These are phyloP conservation scores for Tamandua tetradactyla DNA, from an alignment of 2,797 vertebrate species.

Conservation along the genomic window DNA sequence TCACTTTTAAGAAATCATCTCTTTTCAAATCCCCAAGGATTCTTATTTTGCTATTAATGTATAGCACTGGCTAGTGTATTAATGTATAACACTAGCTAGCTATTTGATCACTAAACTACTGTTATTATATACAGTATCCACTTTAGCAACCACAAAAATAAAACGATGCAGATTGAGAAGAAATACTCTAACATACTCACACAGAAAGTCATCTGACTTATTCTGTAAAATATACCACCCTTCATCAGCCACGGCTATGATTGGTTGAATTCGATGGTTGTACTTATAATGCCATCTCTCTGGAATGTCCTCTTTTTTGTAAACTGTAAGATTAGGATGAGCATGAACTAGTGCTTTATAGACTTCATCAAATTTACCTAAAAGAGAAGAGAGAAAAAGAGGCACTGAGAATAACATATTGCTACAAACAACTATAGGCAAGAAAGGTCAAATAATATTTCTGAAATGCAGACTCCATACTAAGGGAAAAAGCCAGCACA, in stretches of 20 bases:
- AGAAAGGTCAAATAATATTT: not conserved
- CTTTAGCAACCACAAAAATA: not conserved
- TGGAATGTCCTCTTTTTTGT: conserved; percentile 92
- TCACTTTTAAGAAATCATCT: not conserved
- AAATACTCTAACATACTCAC: conserved; percentile 85
- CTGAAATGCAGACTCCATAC: too few species aligned
- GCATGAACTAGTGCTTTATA: conserved; percentile 87
- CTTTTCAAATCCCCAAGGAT: not conserved
- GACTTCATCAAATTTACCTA: conserved; percentile 92
- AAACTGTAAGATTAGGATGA: conserved; percentile 92
- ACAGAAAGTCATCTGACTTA: conserved; percentile 86
- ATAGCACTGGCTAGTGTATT: not conserved
- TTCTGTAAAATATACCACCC: conserved; percentile 93
- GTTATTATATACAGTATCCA: not conserved
- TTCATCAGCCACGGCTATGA: conserved; percentile 91
- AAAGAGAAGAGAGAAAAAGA: conserved; percentile 17
- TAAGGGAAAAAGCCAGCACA: not conserved
- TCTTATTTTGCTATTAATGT: not conserved
- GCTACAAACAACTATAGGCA: not conserved
- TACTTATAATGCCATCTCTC: conserved; percentile 90
- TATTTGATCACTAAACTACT: not conserved
- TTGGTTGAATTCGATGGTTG: conserved; percentile 91
- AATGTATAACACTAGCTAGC: not conserved
- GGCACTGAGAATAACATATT: not conserved
- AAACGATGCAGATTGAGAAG: conserved; percentile 26